phyloP scores from a whole-genome alignment of 2,113 vertebrate genomes.

The Laticauda laticaudata region DNA sequence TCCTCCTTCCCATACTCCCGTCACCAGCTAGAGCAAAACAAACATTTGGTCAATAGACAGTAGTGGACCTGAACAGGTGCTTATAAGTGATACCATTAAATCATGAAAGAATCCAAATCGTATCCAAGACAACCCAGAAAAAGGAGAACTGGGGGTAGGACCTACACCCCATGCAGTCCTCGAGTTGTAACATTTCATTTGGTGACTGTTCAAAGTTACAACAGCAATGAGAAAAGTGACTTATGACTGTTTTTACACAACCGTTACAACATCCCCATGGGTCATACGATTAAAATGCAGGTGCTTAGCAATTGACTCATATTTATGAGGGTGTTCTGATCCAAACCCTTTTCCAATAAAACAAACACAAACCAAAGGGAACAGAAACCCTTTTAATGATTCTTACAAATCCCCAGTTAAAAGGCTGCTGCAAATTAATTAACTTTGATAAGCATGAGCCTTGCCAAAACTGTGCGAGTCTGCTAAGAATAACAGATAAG shows the following conservation, averaged over 20 bases:
- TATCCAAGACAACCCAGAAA: not conserved
- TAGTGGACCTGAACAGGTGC: not conserved
- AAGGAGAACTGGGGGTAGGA: not conserved
- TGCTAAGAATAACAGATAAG: too few species aligned
- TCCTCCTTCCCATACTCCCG: constrained; percentile 79
- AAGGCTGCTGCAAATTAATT: too few species aligned
- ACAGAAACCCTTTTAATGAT: too few species aligned
- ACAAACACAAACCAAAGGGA: too few species aligned
- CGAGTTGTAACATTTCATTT: not conserved
- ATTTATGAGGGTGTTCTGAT: not conserved
- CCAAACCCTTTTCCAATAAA: too few species aligned
- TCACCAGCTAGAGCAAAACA: constrained; percentile 76
- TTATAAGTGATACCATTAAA: not conserved
- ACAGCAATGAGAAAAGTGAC: not conserved
- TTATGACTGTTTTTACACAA: not conserved
- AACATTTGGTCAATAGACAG: not conserved
- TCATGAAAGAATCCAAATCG: not conserved
- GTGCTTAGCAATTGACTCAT: not conserved
- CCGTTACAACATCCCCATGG: not conserved
- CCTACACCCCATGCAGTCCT: not conserved
- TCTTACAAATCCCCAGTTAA: too few species aligned
- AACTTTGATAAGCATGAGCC: too few species aligned
- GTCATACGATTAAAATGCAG: not conserved
- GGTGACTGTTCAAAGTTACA: not conserved
- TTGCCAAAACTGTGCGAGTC: too few species aligned